These are phyloP conservation scores for Edolisoma coerulescens DNA, from an alignment of 2,113 vertebrate species.

Conservation along the genomic window DNA sequence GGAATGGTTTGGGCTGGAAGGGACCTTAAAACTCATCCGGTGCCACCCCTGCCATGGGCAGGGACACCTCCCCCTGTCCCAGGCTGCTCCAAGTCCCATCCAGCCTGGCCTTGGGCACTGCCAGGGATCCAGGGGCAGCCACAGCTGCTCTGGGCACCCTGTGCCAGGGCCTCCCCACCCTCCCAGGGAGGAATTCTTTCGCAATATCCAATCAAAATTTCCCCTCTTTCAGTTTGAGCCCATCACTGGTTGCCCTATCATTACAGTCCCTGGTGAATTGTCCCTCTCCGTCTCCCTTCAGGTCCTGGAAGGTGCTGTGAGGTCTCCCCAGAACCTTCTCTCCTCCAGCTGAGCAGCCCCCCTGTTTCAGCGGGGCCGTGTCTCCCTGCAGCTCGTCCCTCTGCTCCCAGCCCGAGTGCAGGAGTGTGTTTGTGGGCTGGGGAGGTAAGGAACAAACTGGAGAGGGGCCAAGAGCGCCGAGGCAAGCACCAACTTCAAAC, in stretches of 20 bases:
- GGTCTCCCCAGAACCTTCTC: not conserved
- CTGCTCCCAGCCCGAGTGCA: not conserved
- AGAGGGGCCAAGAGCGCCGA: not conserved
- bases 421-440: not conserved
- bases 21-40: accelerated
- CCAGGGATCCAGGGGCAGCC: not conserved
- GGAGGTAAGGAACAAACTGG: not conserved
- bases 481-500: not conserved
- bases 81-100: not conserved
- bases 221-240: not conserved
- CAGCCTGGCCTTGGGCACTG: not conserved
- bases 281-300: not conserved
- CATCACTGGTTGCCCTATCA: not conserved
- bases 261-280: accelerated
- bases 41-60: not conserved
- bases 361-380: accelerated
- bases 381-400: not conserved
- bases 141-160: not conserved
- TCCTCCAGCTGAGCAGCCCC: not conserved
- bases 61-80: not conserved
- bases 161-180: not conserved
- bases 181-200: accelerated
- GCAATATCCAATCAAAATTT: too few relatives aligned
- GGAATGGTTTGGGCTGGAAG: not conserved
- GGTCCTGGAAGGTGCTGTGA: not conserved